Evolutionary conservation across 2,888 invertebrate species (phyloP).

Genomic region (Cloeon dipterum): DNA sequence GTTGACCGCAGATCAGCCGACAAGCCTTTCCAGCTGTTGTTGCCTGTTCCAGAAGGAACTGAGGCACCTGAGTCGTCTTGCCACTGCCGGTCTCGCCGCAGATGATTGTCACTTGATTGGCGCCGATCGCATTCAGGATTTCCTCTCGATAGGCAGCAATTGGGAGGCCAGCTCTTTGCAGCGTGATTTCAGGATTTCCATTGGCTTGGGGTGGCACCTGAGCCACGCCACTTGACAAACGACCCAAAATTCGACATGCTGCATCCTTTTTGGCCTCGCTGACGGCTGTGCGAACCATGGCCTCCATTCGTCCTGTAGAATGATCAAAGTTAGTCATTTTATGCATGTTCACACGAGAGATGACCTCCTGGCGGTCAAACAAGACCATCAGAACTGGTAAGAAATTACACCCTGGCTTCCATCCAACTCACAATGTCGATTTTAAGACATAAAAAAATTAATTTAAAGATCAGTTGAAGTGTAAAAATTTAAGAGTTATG

Average conservation of each 20-base stretch:
- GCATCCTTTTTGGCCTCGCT: no score
- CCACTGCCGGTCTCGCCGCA: conserved; percentile 80
- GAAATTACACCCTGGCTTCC: no score
- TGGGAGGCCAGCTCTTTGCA: conserved; percentile 41
- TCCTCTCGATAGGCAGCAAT: conserved; percentile 38
- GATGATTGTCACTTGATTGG: conserved; percentile 38
- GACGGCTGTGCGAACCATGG: no score
- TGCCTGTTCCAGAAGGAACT: conserved; percentile 65
- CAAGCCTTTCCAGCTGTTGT: conserved; percentile 33
- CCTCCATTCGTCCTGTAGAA: conserved; percentile 22
- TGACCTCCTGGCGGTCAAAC: no score
- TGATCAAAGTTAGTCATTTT: conserved; percentile 7
- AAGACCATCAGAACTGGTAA: no score
- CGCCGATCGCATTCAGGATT: conserved; percentile 37
- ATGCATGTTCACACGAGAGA: no score
- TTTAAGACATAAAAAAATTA: no score
- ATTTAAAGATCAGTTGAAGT: no score
- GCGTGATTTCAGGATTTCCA: conserved; percentile 27
- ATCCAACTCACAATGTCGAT: no score
- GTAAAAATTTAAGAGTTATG: no score
- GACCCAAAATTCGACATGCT: no score
- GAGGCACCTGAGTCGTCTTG: conserved; percentile 90
- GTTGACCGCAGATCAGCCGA: conserved; percentile 82
- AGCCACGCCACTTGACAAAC: conserved; percentile 41
- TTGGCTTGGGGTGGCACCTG: conserved; percentile 31